Conservation (phyloP, 2,113 vertebrate genomes). For the Taurulus bubalis region DNA sequence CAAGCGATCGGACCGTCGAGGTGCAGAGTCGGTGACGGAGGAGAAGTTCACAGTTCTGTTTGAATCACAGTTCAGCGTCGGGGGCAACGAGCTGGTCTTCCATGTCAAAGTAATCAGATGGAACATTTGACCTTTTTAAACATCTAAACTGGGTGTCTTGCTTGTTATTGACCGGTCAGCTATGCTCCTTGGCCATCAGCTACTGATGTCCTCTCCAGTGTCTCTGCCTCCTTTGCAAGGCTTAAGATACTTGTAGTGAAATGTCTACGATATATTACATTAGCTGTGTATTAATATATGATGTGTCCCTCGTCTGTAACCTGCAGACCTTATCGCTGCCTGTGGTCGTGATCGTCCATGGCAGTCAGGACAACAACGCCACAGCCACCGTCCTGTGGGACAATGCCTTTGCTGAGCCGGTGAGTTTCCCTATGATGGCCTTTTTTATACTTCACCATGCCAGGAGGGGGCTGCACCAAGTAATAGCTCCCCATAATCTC, state of each 20-base stretch:
- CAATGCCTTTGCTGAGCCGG: conserved; percentile 94
- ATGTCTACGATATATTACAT: neutral
- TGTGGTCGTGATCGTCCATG: conserved; percentile 95
- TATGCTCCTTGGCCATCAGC: neutral
- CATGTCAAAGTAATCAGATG: conserved; percentile 91
- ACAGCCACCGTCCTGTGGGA: conserved; percentile 96
- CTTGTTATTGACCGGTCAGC: neutral
- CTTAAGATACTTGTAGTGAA: neutral
- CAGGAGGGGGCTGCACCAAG: neutral
- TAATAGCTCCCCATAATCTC: neutral
- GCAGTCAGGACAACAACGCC: conserved; percentile 97
- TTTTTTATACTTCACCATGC: neutral
- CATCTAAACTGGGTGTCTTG: neutral
- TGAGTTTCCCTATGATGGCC: conserved; percentile 72
- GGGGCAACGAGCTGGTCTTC: conserved; percentile 95
- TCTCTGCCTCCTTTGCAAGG: neutral
- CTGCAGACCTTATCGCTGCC: conserved; percentile 92
- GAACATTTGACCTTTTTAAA: neutral
- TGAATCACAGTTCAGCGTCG: conserved; percentile 95
- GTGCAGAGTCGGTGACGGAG: conserved; percentile 94
- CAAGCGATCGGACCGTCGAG: conserved; percentile 92
- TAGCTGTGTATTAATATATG: neutral
- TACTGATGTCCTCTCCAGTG: neutral
- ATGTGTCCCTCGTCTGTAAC: neutral
- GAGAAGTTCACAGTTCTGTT: conserved; percentile 98